Conservation (phyloP, 2,888 invertebrate genomes). For the Meiosimyza decipiens region DNA sequence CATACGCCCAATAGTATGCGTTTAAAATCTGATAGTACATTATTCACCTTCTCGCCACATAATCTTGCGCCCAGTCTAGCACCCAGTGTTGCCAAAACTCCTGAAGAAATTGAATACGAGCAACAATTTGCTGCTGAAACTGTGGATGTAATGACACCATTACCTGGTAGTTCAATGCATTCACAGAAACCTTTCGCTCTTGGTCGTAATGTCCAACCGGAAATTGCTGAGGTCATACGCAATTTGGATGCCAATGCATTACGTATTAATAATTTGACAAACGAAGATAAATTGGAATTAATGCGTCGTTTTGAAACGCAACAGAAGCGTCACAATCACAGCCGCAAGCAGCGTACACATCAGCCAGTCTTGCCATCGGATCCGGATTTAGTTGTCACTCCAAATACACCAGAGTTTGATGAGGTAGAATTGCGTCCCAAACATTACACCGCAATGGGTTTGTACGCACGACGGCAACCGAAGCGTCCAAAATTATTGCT, state of each 20-base stretch:
- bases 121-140: slow-evolving; percentile 63
- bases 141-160: slow-evolving; percentile 66
- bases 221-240: slow-evolving; percentile 61
- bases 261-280: slow-evolving; percentile 57
- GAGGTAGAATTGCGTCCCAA: slow-evolving; percentile 51
- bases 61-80: not conserved
- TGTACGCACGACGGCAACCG: slow-evolving; percentile 59
- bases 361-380: not conserved
- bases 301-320: slow-evolving; percentile 44
- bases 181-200: slow-evolving; percentile 40
- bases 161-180: slow-evolving; percentile 45
- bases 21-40: not conserved
- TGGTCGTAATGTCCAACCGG: slow-evolving; percentile 55
- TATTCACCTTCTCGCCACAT: not conserved
- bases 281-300: slow-evolving; percentile 50
- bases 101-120: slow-evolving; percentile 63
- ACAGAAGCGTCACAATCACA: slow-evolving; percentile 24
- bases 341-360: slow-evolving; percentile 15
- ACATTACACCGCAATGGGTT: slow-evolving; percentile 31
- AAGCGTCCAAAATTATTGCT: slow-evolving; percentile 57
- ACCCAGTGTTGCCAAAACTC: slow-evolving; percentile 50
- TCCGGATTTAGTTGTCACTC: slow-evolving; percentile 6
- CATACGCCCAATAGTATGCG: not conserved
- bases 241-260: slow-evolving; percentile 58
- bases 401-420: slow-evolving; percentile 36